A percentile compares a stretch with the other conserved stretches of the same genome.
Conservation (phyloP, 1,140 invertebrate genomes). For the Probaryconus sp. region DNA sequence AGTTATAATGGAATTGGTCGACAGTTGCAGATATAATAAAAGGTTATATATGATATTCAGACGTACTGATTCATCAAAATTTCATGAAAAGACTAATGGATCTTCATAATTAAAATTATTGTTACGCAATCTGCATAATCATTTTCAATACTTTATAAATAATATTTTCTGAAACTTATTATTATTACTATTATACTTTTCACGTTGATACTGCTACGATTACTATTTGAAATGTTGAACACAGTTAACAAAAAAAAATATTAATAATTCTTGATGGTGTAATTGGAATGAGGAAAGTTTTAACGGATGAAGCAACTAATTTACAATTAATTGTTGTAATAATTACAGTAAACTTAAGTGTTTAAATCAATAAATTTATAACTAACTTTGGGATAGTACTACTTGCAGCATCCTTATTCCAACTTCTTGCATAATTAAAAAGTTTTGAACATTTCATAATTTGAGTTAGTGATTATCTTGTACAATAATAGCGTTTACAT, state of each 20-base stretch:
- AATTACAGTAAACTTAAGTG: conserved; percentile 25
- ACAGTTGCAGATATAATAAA: no score
- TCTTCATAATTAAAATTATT: no score
- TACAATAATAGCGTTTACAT: conserved; percentile 5
- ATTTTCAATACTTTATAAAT: no score
- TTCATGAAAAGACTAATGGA: no score
- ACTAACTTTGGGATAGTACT: conserved; percentile 16
- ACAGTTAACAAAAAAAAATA: no score
- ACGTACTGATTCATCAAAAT: no score
- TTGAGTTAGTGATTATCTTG: not conserved
- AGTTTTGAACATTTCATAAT: not conserved
- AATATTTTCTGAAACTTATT: no score
- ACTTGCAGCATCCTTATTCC: conserved; percentile 19
- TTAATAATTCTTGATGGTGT: no score
- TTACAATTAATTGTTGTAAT: conserved; percentile 34
- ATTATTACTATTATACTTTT: no score
- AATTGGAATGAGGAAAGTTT: conserved; percentile 5
- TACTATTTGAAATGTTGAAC: no score
- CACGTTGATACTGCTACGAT: no score
- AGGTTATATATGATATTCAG: not conserved
- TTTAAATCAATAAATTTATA: conserved; percentile 30
- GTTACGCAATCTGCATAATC: no score
- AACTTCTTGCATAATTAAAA: conserved; percentile 20
- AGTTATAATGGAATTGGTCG: conserved; percentile 17
- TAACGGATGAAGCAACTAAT: not conserved